Evolutionary conservation across 2,113 vertebrate species (phyloP).

Genomic region (Xyliphius kryptos): DNA sequence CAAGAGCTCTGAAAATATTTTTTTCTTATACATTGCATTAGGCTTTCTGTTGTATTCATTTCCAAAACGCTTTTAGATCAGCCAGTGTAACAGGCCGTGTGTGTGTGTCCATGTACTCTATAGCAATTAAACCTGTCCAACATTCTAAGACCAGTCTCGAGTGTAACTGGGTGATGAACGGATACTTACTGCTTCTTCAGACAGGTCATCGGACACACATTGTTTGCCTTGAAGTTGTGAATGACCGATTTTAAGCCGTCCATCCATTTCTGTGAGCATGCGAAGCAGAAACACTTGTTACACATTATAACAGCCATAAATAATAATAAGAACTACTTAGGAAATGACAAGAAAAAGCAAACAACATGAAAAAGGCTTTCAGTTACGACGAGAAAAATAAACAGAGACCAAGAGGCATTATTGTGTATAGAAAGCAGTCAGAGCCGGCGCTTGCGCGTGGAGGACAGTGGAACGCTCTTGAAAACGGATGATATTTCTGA

Average conservation of each 20-base stretch:
- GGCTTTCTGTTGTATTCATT: too few species aligned
- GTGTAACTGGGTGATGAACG: too few species aligned
- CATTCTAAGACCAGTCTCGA: too few species aligned
- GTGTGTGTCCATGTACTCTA: too few species aligned
- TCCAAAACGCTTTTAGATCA: too few species aligned
- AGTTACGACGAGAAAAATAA: background rate
- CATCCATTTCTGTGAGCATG: slow-evolving; percentile 84
- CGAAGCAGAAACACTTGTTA: slow-evolving; percentile 24
- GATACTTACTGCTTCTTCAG: slow-evolving; percentile 95
- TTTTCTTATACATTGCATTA: too few species aligned
- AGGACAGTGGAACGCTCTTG: background rate
- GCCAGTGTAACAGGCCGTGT: too few species aligned
- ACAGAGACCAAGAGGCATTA: too few species aligned
- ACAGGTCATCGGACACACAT: slow-evolving; percentile 97
- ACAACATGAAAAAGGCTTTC: background rate
- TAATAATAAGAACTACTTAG: slow-evolving; percentile 2
- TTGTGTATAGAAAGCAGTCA: too few species aligned
- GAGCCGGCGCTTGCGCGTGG: too few species aligned
- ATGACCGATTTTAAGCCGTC: slow-evolving; percentile 91
- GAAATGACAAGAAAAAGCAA: background rate
- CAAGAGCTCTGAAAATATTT: too few species aligned
- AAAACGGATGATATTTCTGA: background rate
- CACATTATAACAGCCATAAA: background rate
- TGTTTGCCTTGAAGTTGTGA: slow-evolving; percentile 97
- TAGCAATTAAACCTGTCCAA: too few species aligned